Conservation (phyloP, 1,140 invertebrate species). For the Drosophila mauritiana region DNA sequence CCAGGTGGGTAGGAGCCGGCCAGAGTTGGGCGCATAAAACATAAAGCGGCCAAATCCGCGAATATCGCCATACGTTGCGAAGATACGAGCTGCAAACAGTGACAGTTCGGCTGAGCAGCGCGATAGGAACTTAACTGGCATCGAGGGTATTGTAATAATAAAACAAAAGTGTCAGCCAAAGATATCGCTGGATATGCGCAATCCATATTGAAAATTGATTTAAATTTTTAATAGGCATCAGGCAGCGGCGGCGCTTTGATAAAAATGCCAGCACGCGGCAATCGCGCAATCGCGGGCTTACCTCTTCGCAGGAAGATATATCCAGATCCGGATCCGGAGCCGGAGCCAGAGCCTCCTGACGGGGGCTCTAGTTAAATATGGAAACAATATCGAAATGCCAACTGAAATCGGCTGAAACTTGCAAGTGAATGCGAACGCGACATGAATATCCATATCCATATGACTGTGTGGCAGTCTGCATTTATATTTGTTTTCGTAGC, state of each 20-base stretch:
- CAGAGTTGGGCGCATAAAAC: constrained; percentile 15
- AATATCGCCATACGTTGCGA: constrained; percentile 65
- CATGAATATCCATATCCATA: constrained; percentile 46
- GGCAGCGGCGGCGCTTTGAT: constrained; percentile 57
- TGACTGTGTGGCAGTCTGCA: constrained; percentile 12
- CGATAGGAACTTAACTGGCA: constrained; percentile 59
- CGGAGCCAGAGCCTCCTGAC: constrained; percentile 25
- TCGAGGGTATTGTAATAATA: constrained; percentile 46
- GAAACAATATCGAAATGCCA: constrained; percentile 76
- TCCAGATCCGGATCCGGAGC: constrained; percentile 51
- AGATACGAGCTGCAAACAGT: constrained; percentile 52
- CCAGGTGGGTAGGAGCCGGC: constrained; percentile 3
- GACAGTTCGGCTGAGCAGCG: constrained; percentile 42
- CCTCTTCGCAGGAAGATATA: constrained; percentile 34
- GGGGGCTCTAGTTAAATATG: constrained; percentile 73
- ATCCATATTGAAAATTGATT: constrained; percentile 83
- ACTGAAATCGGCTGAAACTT: constrained; percentile 45
- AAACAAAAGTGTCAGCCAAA: constrained; percentile 60
- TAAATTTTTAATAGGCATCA: constrained; percentile 79
- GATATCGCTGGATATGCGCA: constrained; percentile 49
- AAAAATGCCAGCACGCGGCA: constrained; percentile 79
- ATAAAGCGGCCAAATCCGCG: constrained; percentile 29
- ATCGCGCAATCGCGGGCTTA: constrained; percentile 77
- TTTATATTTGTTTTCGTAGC: constrained; percentile 64
- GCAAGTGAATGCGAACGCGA: constrained; percentile 48